Percentiles rank a stretch among this genome's conserved stretches.
These are phyloP conservation scores for Rhinolophus ferrumequinum DNA, from an alignment of 2,113 vertebrate species.

Conservation along the genomic window DNA sequence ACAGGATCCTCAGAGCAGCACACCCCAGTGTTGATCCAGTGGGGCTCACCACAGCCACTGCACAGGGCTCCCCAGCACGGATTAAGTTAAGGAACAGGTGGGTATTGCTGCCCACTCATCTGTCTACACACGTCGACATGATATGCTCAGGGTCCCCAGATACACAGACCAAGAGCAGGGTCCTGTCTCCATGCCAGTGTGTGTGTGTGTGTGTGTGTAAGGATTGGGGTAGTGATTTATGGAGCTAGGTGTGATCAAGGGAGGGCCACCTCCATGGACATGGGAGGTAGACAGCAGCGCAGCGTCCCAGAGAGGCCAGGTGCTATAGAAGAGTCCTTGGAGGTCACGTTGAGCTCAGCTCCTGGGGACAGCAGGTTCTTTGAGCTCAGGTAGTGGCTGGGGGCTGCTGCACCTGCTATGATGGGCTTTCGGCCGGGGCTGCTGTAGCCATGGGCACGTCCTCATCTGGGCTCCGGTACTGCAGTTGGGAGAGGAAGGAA, in stretches of 20 bases:
- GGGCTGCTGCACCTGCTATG: background rate
- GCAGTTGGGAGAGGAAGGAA: background rate
- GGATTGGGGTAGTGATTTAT: background rate
- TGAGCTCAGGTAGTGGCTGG: background rate
- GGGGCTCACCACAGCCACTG: background rate
- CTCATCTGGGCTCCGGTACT: background rate
- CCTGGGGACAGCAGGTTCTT: background rate
- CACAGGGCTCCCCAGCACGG: too few relatives aligned
- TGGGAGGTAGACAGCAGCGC: background rate
- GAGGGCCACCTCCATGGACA: background rate
- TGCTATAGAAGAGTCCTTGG: background rate
- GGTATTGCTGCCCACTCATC: background rate
- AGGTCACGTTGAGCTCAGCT: background rate
- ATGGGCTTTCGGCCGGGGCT: background rate
- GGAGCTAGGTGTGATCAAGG: background rate
- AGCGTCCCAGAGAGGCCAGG: background rate
- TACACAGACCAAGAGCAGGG: background rate
- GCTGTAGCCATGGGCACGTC: background rate
- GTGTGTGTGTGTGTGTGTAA: background rate
- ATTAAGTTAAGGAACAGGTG: background rate
- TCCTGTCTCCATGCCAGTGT: background rate
- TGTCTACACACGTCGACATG: background rate
- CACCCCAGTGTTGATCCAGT: too few relatives aligned
- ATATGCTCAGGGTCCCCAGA: background rate
- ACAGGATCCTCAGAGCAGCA: background rate